Evolutionary conservation across 2,113 vertebrate genomes (phyloP).

Genomic region (Ophthalmolycus amberensis): DNA sequence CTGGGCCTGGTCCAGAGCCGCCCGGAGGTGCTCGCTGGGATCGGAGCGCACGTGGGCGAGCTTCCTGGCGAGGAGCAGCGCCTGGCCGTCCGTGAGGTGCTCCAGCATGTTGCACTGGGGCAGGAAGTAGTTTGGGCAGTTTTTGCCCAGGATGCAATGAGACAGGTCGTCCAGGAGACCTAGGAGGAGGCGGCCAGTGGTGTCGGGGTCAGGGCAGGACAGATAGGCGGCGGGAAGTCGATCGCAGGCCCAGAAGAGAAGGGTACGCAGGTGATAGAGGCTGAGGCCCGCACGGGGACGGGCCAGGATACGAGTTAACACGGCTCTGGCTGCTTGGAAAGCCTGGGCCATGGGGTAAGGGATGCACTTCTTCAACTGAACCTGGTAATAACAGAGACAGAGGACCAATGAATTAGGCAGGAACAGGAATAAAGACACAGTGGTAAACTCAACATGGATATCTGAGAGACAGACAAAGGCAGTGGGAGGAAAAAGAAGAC

Average conservation of each 20-base stretch:
- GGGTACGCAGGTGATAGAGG: constrained; percentile 88
- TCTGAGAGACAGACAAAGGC: background rate
- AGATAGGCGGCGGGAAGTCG: constrained; percentile 86
- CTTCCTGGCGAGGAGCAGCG: constrained; percentile 81
- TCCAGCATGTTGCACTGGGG: constrained; percentile 87
- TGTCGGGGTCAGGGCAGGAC: constrained; percentile 79
- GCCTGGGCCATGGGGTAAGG: constrained; percentile 87
- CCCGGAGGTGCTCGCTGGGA: constrained; percentile 85
- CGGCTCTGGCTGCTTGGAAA: constrained; percentile 86
- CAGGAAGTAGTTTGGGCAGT: constrained; percentile 89
- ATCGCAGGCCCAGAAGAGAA: constrained; percentile 91
- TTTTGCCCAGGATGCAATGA: constrained; percentile 86
- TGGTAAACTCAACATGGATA: background rate
- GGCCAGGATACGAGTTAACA: constrained; percentile 85
- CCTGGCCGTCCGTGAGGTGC: constrained; percentile 79
- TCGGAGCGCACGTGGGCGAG: constrained; percentile 86
- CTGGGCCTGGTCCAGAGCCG: constrained; percentile 86
- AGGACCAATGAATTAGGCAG: background rate
- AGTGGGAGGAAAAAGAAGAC: background rate
- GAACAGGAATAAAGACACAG: background rate
- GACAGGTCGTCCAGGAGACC: constrained; percentile 89
- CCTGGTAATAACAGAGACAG: constrained; percentile 50
- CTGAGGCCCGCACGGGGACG: constrained; percentile 83
- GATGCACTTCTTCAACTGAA: constrained; percentile 89
- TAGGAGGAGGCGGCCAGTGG: constrained; percentile 85